Evolutionary conservation across 2,797 vertebrate species (phyloP).

Genomic region (Gymnothorax reevesii): DNA sequence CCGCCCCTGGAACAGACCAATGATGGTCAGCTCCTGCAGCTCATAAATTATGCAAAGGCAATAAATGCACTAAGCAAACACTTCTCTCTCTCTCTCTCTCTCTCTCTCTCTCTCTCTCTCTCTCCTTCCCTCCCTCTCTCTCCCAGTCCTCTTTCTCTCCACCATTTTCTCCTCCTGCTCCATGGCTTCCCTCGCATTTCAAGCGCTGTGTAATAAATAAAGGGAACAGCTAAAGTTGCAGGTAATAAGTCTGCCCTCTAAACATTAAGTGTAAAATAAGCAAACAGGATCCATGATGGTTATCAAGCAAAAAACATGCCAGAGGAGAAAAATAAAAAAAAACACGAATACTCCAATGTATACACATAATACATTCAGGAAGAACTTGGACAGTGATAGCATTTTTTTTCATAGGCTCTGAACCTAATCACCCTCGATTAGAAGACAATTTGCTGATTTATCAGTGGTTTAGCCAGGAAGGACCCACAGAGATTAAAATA

Average conservation of each 20-base stretch:
- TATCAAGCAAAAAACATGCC: background rate
- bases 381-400: too few relatives aligned
- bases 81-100: conserved; percentile 65
- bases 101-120: conserved; percentile 24
- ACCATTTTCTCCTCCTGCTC: conserved; percentile 13
- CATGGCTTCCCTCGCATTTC: conserved; percentile 62
- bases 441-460: too few relatives aligned
- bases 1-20: conserved; percentile 84
- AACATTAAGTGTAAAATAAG: background rate
- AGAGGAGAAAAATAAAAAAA: background rate
- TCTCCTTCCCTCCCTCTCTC: conserved; percentile 45
- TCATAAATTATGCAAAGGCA: conserved; percentile 96
- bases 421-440: too few relatives aligned
- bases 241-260: conserved; percentile 52
- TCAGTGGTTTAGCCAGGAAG: too few relatives aligned
- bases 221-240: conserved; percentile 63
- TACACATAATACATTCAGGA: background rate
- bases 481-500: too few relatives aligned
- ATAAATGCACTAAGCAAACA: conserved; percentile 91
- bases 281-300: background rate
- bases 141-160: conserved; percentile 11
- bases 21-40: conserved; percentile 84
- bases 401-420: too few relatives aligned
- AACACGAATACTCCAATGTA: background rate
- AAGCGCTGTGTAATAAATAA: conserved; percentile 54